phyloP scores from a whole-genome alignment of 1,140 invertebrate species.

The Thrips palmi region DNA sequence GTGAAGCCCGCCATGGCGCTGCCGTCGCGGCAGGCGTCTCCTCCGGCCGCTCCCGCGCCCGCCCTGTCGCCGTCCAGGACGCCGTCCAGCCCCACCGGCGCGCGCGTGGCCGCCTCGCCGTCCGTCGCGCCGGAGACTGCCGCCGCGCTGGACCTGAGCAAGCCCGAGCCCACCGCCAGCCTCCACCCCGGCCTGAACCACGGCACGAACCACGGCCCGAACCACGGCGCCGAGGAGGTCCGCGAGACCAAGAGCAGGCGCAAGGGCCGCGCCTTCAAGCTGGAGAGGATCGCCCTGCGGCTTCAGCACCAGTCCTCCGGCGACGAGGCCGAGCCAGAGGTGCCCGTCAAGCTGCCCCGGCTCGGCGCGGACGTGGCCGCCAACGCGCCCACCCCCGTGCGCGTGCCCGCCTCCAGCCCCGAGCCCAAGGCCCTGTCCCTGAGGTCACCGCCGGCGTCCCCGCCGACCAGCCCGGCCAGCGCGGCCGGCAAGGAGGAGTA shows the following conservation, averaged over 20 bases:
- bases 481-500: slow-evolving; percentile 23
- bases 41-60: no score
- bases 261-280: slow-evolving; percentile 60
- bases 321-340: slow-evolving; percentile 21
- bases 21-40: slow-evolving; percentile 22
- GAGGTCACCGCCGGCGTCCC: slow-evolving; percentile 4
- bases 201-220: slow-evolving; percentile 13
- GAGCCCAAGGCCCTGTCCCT: slow-evolving; percentile 6
- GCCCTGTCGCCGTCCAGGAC: slow-evolving; percentile 12
- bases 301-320: slow-evolving; percentile 18
- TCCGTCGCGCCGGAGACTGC: no score
- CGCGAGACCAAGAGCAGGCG: slow-evolving; percentile 38
- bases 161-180: slow-evolving; percentile 17
- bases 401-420: neutral
- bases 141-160: slow-evolving; percentile 14
- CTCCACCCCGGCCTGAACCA: slow-evolving; percentile 8
- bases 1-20: slow-evolving; percentile 16
- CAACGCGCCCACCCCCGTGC: slow-evolving; percentile 1
- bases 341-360: slow-evolving; percentile 7
- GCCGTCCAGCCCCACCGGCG: no score
- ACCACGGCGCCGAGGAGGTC: slow-evolving; percentile 11
- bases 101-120: no score
- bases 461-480: slow-evolving; percentile 4
- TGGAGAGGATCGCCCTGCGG: slow-evolving; percentile 21
- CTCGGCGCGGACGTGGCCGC: neutral